A percentile compares a stretch with the other conserved stretches of the same genome.
phyloP scores from a whole-genome alignment of 1,140 invertebrate species.

The Maconellicoccus hirsutus region DNA sequence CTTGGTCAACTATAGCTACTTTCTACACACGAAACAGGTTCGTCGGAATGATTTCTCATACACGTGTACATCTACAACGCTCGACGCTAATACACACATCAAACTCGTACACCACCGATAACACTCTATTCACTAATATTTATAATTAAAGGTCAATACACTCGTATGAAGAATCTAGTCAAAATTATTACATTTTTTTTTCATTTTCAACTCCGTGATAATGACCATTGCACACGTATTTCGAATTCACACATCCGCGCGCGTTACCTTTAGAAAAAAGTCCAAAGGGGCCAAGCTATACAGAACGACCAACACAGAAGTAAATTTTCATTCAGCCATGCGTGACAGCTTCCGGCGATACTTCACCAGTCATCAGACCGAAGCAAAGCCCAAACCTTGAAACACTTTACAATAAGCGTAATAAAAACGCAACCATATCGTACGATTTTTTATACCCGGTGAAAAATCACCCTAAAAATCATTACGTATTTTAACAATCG shows the following conservation, averaged over 20 bases:
- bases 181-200: too few species aligned
- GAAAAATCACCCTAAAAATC: neutral
- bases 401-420: constrained; percentile 4
- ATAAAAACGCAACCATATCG: neutral
- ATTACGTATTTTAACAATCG: too few species aligned
- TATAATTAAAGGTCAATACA: constrained; percentile 1
- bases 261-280: too few species aligned
- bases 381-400: constrained; percentile 2
- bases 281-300: neutral
- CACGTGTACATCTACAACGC: too few species aligned
- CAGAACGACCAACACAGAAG: neutral
- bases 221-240: too few species aligned
- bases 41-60: too few species aligned
- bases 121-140: neutral
- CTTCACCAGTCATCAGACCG: constrained; percentile 1
- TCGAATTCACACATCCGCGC: too few species aligned
- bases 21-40: too few species aligned
- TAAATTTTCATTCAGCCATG: neutral
- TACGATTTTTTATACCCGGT: neutral
- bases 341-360: constrained; percentile 6
- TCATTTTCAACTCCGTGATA: neutral
- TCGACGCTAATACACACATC: neutral
- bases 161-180: too few species aligned
- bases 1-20: too few species aligned
- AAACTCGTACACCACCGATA: neutral